Percentiles rank a stretch among this genome's conserved stretches.
phyloP scores from a whole-genome alignment of 1,140 invertebrate genomes.

The Drosophila repleta region DNA sequence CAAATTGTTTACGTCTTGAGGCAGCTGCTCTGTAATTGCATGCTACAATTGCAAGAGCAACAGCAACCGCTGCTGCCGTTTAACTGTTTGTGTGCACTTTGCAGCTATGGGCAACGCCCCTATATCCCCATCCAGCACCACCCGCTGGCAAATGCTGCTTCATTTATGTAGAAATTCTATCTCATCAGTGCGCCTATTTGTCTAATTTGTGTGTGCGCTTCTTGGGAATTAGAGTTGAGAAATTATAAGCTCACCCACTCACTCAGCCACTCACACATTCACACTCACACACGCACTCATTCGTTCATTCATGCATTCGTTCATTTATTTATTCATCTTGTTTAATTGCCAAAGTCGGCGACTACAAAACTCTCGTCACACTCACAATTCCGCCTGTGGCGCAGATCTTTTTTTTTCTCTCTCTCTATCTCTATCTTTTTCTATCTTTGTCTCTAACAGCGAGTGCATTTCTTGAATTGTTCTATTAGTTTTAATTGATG shows the following conservation, averaged over 20 bases:
- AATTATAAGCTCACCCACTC: conserved; percentile 57
- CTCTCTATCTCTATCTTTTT: conserved; percentile 22
- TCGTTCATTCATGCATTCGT: conserved; percentile 48
- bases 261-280: conserved; percentile 18
- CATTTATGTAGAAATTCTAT: conserved; percentile 45
- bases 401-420: conserved; percentile 50
- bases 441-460: conserved; percentile 16
- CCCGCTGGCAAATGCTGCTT: conserved; percentile 25
- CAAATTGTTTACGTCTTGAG: conserved; percentile 63
- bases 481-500: conserved; percentile 81
- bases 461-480: conserved; percentile 76
- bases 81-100: conserved; percentile 71
- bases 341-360: conserved; percentile 49
- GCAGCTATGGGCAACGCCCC: conserved; percentile 49
- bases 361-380: conserved; percentile 70
- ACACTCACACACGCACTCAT: conserved; percentile 10
- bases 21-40: conserved; percentile 59
- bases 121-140: too few relatives aligned
- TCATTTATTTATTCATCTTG: conserved; percentile 59
- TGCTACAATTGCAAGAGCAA: conserved; percentile 42
- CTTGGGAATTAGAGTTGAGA: conserved; percentile 77
- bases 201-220: conserved; percentile 66
- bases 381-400: conserved; percentile 51
- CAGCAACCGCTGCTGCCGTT: conserved; percentile 43
- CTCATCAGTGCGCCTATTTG: conserved; percentile 50